Conservation (phyloP, 2,888 invertebrate genomes). For the Drosophila villosipedis region DNA sequence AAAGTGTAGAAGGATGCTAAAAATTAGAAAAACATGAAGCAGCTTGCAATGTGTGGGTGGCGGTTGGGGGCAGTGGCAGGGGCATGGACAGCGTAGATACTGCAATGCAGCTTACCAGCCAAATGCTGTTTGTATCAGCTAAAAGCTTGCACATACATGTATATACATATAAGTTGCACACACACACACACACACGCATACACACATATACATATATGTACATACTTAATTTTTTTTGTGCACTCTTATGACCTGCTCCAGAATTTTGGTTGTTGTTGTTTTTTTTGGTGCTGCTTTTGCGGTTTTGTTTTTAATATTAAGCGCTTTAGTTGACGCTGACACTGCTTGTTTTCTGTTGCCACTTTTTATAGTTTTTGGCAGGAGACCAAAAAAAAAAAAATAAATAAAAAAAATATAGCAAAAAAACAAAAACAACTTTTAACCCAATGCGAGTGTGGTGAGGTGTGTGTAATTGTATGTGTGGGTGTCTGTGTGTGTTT, state of each 20-base stretch:
- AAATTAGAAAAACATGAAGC: conserved; percentile 61
- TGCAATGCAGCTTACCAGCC: conserved; percentile 63
- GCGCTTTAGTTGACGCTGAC: conserved; percentile 73
- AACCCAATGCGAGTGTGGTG: conserved; percentile 43
- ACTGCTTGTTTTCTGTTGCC: conserved; percentile 70
- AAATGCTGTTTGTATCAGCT: conserved; percentile 64
- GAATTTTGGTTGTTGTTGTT: conserved; percentile 34
- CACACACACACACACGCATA: conserved; percentile 2
- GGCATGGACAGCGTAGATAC: conserved; percentile 26
- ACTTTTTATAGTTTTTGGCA: conserved; percentile 69
- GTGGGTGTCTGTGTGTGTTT: conserved; percentile 13
- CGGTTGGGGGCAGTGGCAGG: neutral
- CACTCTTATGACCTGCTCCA: conserved; percentile 36
- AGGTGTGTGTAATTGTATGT: conserved; percentile 26
- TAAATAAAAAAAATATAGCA: neutral
- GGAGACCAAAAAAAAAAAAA: conserved; percentile 28
- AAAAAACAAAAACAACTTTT: conserved; percentile 31
- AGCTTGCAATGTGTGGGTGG: conserved; percentile 4
- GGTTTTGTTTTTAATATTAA: conserved; percentile 76
- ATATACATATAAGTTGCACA: conserved; percentile 1
- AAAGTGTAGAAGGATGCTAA: conserved; percentile 11
- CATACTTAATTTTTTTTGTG: conserved; percentile 53
- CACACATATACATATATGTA: conserved; percentile 17
- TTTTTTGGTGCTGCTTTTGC: conserved; percentile 41
- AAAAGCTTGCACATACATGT: conserved; percentile 35